These are phyloP conservation scores for Erythrocebus patas DNA, from an alignment of 2,113 vertebrate genomes.

Conservation along the genomic window DNA sequence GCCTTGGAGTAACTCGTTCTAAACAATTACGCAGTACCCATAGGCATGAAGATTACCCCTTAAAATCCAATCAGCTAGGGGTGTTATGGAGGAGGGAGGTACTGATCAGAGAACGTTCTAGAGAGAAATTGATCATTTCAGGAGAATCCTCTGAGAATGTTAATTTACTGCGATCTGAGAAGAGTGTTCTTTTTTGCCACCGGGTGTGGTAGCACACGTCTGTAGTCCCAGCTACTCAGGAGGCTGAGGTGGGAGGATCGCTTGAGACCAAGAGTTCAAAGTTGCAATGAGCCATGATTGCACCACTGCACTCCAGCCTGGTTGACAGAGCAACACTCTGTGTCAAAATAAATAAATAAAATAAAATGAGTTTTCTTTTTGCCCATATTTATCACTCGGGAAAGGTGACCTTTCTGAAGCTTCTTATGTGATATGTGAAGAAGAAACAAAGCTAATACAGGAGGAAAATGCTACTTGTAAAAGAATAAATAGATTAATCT, in stretches of 20 bases:
- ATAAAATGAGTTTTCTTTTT: not conserved
- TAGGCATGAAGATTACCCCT: not conserved
- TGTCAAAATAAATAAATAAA: no score
- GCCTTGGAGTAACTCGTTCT: not conserved
- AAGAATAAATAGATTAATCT: not conserved
- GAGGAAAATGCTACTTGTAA: not conserved
- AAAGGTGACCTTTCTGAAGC: not conserved
- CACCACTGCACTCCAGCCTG: no score
- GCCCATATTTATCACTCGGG: not conserved
- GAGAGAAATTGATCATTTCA: slow-evolving; percentile 22
- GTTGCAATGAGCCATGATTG: no score
- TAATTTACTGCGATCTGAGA: not conserved
- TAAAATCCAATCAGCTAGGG: not conserved
- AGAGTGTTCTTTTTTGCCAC: not conserved
- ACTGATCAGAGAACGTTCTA: slow-evolving; percentile 19
- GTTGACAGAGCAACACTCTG: no score
- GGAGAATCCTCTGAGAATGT: not conserved
- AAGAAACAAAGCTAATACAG: not conserved
- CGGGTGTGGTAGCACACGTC: no score
- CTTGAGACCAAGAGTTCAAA: no score
- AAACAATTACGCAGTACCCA: not conserved
- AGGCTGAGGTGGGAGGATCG: no score
- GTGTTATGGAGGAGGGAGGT: not conserved
- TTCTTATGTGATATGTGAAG: not conserved
- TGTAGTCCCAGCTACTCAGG: no score